Conservation (phyloP, 2,888 invertebrate species). For the Zygogramma bicolorata region DNA sequence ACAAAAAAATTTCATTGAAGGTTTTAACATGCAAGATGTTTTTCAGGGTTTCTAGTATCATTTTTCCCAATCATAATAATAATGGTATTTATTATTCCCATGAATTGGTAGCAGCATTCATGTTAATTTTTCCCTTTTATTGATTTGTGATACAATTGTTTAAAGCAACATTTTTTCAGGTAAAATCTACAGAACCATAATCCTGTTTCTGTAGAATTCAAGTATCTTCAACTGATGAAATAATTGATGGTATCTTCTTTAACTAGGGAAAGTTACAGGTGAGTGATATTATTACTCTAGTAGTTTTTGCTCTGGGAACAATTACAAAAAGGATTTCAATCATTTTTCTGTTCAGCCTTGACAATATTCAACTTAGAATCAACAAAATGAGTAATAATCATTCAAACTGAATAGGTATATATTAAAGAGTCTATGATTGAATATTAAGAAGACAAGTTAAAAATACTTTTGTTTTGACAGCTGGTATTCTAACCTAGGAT, state of each 20-base stretch:
- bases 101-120: too few species aligned
- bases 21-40: too few species aligned
- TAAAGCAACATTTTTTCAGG: too few species aligned
- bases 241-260: too few species aligned
- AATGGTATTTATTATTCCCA: too few species aligned
- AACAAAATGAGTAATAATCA: neutral
- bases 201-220: neutral
- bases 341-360: neutral
- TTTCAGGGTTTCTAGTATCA: too few species aligned
- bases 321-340: neutral
- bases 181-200: too few species aligned
- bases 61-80: too few species aligned
- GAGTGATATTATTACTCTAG: neutral
- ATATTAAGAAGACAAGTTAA: constrained; percentile 44
- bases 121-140: too few species aligned
- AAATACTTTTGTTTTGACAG: constrained; percentile 59
- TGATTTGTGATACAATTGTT: too few species aligned
- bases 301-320: neutral
- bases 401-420: constrained; percentile 1
- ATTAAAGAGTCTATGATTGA: constrained; percentile 9
- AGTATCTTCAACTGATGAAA: too few species aligned
- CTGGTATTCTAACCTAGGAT: constrained; percentile 55
- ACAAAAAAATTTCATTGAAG: too few species aligned
- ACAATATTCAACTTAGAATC: constrained; percentile 3
- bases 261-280: neutral